Conservation (phyloP, 2,888 invertebrate species). For the Folsomia manolachei region DNA sequence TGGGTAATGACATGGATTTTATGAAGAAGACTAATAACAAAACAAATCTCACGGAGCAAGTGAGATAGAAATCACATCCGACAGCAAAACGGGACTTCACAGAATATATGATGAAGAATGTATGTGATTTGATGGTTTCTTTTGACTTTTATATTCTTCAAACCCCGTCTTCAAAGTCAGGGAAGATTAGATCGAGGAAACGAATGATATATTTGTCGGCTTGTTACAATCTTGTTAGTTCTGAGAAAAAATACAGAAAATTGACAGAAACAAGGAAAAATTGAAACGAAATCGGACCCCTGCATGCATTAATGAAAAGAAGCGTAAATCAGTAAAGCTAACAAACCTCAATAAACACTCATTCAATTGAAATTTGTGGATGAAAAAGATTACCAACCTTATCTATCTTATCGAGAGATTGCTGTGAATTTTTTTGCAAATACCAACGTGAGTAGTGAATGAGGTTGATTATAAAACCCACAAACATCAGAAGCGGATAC, state of each 20-base stretch:
- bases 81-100: background rate
- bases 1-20: conserved; percentile 7
- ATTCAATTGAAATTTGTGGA: background rate
- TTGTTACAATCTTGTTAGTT: background rate
- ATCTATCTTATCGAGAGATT: background rate
- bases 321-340: too few species aligned
- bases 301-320: background rate
- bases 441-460: background rate
- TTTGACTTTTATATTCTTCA: too few species aligned
- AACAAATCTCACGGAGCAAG: background rate
- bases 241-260: background rate
- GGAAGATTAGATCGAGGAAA: too few species aligned
- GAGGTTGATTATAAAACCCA: background rate
- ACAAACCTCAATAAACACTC: background rate
- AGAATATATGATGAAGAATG: background rate
- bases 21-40: background rate
- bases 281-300: too few species aligned
- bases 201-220: too few species aligned
- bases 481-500: background rate
- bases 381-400: background rate
- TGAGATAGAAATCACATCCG: background rate
- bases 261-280: background rate
- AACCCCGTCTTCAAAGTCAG: too few species aligned
- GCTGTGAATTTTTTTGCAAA: background rate
- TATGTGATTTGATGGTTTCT: background rate